phyloP scores from a whole-genome alignment of 2,797 vertebrate species.

The Pogoniulus pusillus region DNA sequence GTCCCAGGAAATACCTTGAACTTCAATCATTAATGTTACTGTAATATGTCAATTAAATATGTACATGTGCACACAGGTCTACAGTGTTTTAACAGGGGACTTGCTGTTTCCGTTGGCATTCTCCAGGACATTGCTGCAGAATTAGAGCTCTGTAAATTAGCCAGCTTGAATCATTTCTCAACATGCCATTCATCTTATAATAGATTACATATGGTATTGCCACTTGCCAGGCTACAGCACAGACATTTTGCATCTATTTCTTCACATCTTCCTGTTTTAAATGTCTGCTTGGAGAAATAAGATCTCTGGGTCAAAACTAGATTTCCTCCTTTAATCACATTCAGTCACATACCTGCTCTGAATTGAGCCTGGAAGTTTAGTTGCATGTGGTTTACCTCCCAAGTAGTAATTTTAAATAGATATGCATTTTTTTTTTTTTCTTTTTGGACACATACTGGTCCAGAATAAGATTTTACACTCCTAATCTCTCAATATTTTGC shows the following conservation, averaged over 20 bases:
- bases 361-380: not conserved
- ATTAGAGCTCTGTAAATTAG: slow-evolving; percentile 13
- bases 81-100: not conserved
- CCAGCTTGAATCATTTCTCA: slow-evolving; percentile 29
- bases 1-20: slow-evolving; percentile 46
- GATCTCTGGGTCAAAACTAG: slow-evolving; percentile 17
- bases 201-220: slow-evolving; percentile 38
- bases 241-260: slow-evolving; percentile 19
- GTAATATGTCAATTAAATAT: slow-evolving; percentile 5
- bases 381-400: not conserved
- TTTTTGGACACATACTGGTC: not conserved
- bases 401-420: not conserved
- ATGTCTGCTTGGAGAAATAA: slow-evolving; percentile 22
- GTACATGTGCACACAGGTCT: not conserved
- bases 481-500: not conserved
- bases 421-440: not conserved
- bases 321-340: slow-evolving; percentile 42
- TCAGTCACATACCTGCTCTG: not conserved
- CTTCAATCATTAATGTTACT: slow-evolving; percentile 23
- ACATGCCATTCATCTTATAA: slow-evolving; percentile 34
- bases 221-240: slow-evolving; percentile 18
- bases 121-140: not conserved
- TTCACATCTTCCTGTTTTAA: slow-evolving; percentile 31
- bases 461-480: not conserved
- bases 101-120: not conserved